A percentile compares a stretch with the other conserved stretches of the same genome.
These are phyloP conservation scores for Pseudomyrmex pallidus DNA, from an alignment of 1,140 invertebrate genomes.

Conservation along the genomic window DNA sequence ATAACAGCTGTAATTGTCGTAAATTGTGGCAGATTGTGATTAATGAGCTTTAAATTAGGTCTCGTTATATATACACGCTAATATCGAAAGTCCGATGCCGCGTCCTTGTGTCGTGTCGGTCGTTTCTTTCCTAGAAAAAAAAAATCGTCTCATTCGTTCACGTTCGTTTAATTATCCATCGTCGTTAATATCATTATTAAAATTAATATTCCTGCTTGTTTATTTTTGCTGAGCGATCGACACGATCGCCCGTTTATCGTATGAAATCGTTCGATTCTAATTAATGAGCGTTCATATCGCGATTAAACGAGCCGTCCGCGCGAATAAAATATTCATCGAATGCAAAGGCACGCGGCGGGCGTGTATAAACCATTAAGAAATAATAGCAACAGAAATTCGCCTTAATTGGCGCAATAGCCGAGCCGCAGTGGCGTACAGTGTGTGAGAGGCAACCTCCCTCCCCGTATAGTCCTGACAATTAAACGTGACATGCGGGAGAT, in stretches of 20 bases:
- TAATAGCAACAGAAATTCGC: constrained; percentile 82
- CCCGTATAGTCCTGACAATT: constrained; percentile 70
- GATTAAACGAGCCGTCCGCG: constrained; percentile 25
- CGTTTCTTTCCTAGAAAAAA: not conserved
- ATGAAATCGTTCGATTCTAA: constrained; percentile 64
- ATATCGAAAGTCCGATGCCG: constrained; percentile 25
- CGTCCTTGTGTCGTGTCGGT: not conserved
- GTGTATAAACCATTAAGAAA: constrained; percentile 79
- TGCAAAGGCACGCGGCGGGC: constrained; percentile 76
- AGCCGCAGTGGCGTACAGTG: constrained; percentile 5
- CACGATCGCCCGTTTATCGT: not conserved
- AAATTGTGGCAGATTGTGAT: constrained; percentile 56
- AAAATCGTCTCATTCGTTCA: not conserved
- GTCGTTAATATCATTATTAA: constrained; percentile 12
- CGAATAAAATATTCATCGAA: constrained; percentile 81
- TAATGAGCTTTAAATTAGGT: constrained; percentile 65
- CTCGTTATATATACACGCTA: not conserved
- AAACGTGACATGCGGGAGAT: constrained; percentile 75
- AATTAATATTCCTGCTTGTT: constrained; percentile 16
- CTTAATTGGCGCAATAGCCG: constrained; percentile 81
- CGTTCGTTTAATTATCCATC: not conserved
- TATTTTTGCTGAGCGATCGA: not conserved
- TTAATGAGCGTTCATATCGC: constrained; percentile 58
- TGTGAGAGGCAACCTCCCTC: constrained; percentile 46
- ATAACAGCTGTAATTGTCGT: constrained; percentile 13